Evolutionary conservation across 2,113 vertebrate species (phyloP).

Genomic region (Erythrocercus mccallii): DNA sequence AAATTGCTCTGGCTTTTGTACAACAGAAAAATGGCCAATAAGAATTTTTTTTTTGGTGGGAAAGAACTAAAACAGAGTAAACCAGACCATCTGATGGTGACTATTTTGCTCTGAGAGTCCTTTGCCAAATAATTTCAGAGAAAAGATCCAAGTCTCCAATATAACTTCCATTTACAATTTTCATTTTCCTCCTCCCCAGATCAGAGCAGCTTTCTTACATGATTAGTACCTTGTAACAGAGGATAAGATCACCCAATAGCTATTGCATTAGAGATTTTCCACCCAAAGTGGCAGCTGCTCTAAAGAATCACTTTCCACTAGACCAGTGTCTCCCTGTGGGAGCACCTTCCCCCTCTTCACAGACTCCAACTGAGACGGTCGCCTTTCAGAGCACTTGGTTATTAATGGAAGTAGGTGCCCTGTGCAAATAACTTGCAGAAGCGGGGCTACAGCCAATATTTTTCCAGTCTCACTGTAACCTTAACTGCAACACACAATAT

Average conservation of each 20-base stretch:
- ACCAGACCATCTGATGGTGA: background rate
- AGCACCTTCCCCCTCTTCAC: background rate
- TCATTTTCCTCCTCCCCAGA: background rate
- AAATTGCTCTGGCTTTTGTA: background rate
- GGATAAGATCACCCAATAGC: background rate
- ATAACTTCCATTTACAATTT: background rate
- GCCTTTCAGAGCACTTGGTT: background rate
- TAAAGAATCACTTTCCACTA: background rate
- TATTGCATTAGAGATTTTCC: background rate
- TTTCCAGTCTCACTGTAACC: constrained; percentile 31
- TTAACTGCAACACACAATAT: constrained; percentile 29
- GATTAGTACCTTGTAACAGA: background rate
- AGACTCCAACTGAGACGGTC: fast-evolving
- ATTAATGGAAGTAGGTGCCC: background rate
- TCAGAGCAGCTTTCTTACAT: background rate
- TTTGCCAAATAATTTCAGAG: background rate
- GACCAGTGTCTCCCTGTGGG: background rate
- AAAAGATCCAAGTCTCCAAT: background rate
- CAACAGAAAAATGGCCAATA: background rate
- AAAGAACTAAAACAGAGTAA: background rate
- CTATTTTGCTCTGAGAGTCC: background rate
- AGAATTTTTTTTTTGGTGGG: background rate
- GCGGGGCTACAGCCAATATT: constrained; percentile 1
- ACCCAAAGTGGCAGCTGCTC: background rate
- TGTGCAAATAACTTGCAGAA: constrained; percentile 28